Base-by-base conservation (phyloP, 2,113 vertebrate genomes). In the Amblyornis subalaris region DNA sequence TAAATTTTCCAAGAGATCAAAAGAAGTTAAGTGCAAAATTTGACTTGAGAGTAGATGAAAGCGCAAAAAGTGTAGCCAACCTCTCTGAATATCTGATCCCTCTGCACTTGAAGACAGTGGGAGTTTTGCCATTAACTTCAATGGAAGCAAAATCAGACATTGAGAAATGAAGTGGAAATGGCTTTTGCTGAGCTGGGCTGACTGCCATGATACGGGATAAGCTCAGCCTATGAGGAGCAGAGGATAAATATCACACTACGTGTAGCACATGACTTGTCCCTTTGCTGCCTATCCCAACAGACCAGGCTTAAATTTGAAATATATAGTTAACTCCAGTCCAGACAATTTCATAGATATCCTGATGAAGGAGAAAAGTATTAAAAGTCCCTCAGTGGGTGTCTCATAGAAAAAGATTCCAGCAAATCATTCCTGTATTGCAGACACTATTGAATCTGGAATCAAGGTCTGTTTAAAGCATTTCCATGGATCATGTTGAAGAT, bases 111-210 rank as follows among this genome's bases (percentile, higher is more conserved):
- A 96, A 93, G 94, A 94, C 80, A 79, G 94, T 90, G 92, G 88
- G 92, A 95, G 81, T 76, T 91, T 89, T 95, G 88, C 91, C 93
- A 96, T 89, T 93, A 80, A 94, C 93, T 95, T 96, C 91, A 95
- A 90, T 91, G 70, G 77, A 90, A 85, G 88, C 67, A 94, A 90
- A 90, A 89, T 93, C 95, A 95, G 92, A 91, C 85, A 88, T 51
- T 81, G 95, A 93, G 91, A 96, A 95, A 94, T 85, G 75, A 94
- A 94, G 86, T 94, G 91, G 93, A 95, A 95, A 94, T 86, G 93
- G 79, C 77, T 93, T 94, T 95, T 94, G 91, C 94, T 87, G 94
- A 95, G 81, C 88, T 90, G 94, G 93, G 92, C 89, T 93, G 79
- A 35, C 78, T 95, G 92, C 91, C 92, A 93, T 4, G 31, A 29